Evolutionary conservation across 2,888 invertebrate genomes (phyloP).

Genomic region (Salpingus planirostris): DNA sequence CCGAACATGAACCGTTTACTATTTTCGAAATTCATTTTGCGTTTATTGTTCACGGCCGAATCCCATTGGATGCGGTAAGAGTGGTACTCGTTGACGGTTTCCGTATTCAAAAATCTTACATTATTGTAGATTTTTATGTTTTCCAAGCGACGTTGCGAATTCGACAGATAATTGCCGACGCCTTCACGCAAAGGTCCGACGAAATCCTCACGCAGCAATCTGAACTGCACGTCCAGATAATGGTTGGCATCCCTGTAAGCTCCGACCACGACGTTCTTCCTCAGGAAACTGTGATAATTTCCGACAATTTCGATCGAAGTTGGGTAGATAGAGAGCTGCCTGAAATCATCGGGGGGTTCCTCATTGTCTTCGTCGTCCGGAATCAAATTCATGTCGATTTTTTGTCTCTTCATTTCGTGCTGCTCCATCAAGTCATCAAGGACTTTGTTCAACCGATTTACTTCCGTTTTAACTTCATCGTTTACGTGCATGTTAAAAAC

Average conservation of each 20-base stretch:
- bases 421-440: conserved; percentile 17
- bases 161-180: conserved; percentile 35
- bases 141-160: conserved; percentile 12
- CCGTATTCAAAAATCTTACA: conserved; percentile 15
- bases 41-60: conserved; percentile 19
- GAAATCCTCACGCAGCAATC: conserved; percentile 72
- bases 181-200: conserved; percentile 63
- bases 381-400: conserved; percentile 19
- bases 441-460: conserved; percentile 33
- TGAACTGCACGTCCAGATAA: conserved; percentile 73
- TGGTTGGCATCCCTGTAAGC: conserved; percentile 55
- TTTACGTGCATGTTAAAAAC: conserved; percentile 14
- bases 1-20: conserved; percentile 60
- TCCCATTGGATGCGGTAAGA: conserved; percentile 20
- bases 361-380: conserved; percentile 40
- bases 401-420: conserved; percentile 2
- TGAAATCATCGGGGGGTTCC: conserved; percentile 45
- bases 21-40: conserved; percentile 41
- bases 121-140: conserved; percentile 19
- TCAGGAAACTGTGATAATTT: conserved; percentile 40
- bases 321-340: conserved; percentile 48
- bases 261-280: conserved; percentile 53
- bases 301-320: conserved; percentile 37
- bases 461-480: conserved; percentile 35
- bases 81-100: conserved; percentile 16